Conservation (phyloP, 1,140 invertebrate genomes). For the Pogonus chalceus region DNA sequence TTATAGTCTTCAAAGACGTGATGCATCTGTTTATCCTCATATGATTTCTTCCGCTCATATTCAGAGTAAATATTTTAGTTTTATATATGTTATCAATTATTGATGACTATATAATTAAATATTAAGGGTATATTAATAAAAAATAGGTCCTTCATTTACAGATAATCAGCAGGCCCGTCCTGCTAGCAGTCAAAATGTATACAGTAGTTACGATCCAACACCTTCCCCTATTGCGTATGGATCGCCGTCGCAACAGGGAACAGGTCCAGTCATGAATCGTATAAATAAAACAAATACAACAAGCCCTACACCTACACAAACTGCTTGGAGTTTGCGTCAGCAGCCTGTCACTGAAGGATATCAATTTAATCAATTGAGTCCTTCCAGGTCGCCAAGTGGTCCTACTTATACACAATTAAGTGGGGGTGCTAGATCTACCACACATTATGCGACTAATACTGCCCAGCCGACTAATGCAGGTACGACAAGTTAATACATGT, state of each 20-base stretch:
- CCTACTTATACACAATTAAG: slow-evolving; percentile 80
- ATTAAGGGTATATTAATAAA: not conserved
- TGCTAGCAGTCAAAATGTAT: slow-evolving; percentile 57
- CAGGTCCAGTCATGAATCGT: slow-evolving; percentile 42
- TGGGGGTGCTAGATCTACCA: slow-evolving; percentile 43
- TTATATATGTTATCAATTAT: not conserved
- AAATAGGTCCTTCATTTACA: slow-evolving; percentile 10
- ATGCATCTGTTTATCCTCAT: slow-evolving; percentile 37
- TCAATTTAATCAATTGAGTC: slow-evolving; percentile 73
- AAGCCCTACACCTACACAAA: slow-evolving; percentile 54
- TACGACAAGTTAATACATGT: slow-evolving; percentile 10
- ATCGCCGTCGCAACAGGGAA: slow-evolving; percentile 38
- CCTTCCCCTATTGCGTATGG: slow-evolving; percentile 56
- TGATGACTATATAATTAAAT: not conserved
- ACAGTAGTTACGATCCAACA: slow-evolving; percentile 56
- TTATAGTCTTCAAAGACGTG: slow-evolving; percentile 58
- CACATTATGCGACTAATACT: slow-evolving; percentile 31
- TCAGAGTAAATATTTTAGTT: slow-evolving; percentile 30
- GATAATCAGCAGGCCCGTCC: slow-evolving; percentile 39
- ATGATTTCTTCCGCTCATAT: slow-evolving; percentile 41
- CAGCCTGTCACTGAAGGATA: slow-evolving; percentile 50
- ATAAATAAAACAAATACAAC: slow-evolving; percentile 56
- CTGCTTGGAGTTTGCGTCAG: slow-evolving; percentile 46
- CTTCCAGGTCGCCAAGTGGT: slow-evolving; percentile 64
- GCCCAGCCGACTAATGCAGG: slow-evolving; percentile 13